A percentile compares a stretch with the other conserved stretches of the same genome.
Evolutionary conservation across 2,113 vertebrate species (phyloP).

Genomic region (Tenrec ecaudatus): DNA sequence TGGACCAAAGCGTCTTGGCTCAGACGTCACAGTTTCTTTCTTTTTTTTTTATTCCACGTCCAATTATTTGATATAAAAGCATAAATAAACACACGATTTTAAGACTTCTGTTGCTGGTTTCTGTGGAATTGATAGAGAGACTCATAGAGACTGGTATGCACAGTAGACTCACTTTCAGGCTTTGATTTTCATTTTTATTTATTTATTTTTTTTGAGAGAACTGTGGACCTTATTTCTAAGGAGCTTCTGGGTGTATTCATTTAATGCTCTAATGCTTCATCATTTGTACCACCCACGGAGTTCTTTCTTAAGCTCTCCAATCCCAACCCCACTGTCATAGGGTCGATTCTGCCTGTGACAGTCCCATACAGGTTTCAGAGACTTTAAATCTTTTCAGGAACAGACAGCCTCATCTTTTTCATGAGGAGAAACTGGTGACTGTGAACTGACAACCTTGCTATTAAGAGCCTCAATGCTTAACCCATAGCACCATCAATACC

Average conservation of each 20-base stretch:
- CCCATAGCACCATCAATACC: too few species aligned
- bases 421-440: too few species aligned
- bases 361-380: too few species aligned
- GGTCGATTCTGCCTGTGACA: too few species aligned
- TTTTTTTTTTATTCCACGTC: not conserved
- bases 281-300: not conserved
- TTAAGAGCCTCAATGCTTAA: too few species aligned
- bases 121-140: not conserved
- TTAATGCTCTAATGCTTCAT: not conserved
- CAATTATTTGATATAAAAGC: not conserved
- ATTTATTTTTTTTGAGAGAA: not conserved
- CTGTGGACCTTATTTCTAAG: not conserved
- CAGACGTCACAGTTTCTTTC: fast-evolving
- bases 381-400: too few species aligned
- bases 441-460: too few species aligned
- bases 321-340: too few species aligned
- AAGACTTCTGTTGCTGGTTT: not conserved
- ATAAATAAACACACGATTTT: not conserved
- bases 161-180: not conserved
- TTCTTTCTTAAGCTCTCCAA: too few species aligned
- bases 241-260: not conserved
- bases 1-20: not conserved
- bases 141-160: not conserved
- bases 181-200: not conserved
- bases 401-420: too few species aligned